Base-by-base conservation (phyloP, 2,113 vertebrate species). In the Phrynosoma platyrhinos region DNA sequence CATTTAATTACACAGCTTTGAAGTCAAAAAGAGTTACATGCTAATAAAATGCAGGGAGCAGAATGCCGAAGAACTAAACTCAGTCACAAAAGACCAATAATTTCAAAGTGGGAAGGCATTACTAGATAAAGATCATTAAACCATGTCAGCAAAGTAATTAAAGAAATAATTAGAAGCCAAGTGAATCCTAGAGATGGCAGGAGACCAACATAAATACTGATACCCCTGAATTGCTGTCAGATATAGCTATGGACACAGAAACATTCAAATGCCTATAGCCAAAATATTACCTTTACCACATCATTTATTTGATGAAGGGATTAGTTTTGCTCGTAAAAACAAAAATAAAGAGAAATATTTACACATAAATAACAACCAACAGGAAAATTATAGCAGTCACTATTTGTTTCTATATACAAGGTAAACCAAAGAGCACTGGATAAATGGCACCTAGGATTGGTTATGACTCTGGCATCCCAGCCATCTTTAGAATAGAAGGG, bases 1-100 rank as follows among this genome's bases (percentile, higher is more conserved):
- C 30, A 87, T 85, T 83, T 88, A 93, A 91, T 87, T 91, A 90
- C n/a, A 78, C 74, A 83, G 79, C 74, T 86, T 79, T 90, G 89
- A 86, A 27, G 85, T 23, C 32, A 80, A 64, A 91, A 88, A 88
- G 58, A 82, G 76, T 64, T 87, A 92, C 69, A 1, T 5, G 62
- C 9, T 81, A 84, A 76, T 88, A 79, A 86, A 90, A 79, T 72
- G 81, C 76, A 83, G 40, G 32, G 83, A 88, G 40, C 66, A 84
- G 64, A 81, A 83, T 79, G 66, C 83, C 30, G 79, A 30, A 80
- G 27, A 87, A 30, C 79, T 18, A 78, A n/a, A 87, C 68, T 79
- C 47, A 90, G 13, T 88, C 64, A 83, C 14, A 87, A 16, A 68
- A 40, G 89, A 75, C 23, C 76, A 27, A 86, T 47, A 20, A 79